Base-by-base conservation (phyloP, 2,888 invertebrate species). In the Ectemnius continuus region DNA sequence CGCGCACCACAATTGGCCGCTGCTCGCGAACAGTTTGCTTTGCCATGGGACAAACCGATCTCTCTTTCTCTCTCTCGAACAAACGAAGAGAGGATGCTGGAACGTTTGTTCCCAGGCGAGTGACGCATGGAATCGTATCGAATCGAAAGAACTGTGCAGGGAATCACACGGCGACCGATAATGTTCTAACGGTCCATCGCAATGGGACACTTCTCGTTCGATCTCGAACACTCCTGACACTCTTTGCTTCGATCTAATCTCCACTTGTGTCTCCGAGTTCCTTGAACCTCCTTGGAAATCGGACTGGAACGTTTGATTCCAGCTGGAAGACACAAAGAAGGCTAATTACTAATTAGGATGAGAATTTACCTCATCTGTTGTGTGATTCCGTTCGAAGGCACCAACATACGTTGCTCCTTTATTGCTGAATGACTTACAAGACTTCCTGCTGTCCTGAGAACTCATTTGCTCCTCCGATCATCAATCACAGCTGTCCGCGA, bases 141-240 rank as follows among this genome's bases (percentile, higher is more conserved):
- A 36, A 36, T 36, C 36, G 36, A 11, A 36, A 36, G 36, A 52
- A 16, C 52, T 52, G 16, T 14, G 52, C 26, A 14, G 20, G 8
- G 59, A 59, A 28, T 26, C 20, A n/a, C 76, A 56, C 72, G 75
- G 84, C 74, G 77, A 75, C 72, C 78, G 75, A 80, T 79, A 78
- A 84, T 79, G 72, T 79, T 63, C 75, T 85, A 85, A 85, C 85
- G 81, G 83, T 85, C 66, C 60, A 70, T 56, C 48, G 67, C 46
- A 36, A 56, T 36, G 70, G 60, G 58, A 60, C 72, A 61, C 70
- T 73, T 52, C 59, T 60, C 58, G 28, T 65, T 64, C 73, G 64
- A 74, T 65, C 66, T 70, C 61, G 28, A 20, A 70, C 56, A 56
- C 48, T 70, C 56, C 66, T 52, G 63, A 26, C 67, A 48, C 20